Percentiles rank a stretch among this genome's conserved stretches.
Conservation (phyloP, 2,113 vertebrate genomes). For the Daboia siamensis region DNA sequence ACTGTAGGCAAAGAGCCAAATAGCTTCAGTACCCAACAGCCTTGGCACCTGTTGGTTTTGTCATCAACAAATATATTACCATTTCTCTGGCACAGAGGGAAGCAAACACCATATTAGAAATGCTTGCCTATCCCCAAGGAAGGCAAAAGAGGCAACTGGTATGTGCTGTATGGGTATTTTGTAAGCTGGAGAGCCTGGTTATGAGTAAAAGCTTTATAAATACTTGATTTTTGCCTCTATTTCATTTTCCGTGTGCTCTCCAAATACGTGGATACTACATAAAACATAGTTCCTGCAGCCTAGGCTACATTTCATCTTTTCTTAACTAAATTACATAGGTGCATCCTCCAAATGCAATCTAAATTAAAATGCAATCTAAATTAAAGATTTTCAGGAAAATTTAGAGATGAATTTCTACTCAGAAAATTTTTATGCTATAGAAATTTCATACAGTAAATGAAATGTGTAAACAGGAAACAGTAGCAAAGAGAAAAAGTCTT, state of each 20-base stretch:
- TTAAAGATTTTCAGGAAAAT: background rate
- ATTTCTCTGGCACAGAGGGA: constrained; percentile 46
- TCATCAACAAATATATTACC: constrained; percentile 57
- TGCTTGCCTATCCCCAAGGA: constrained; percentile 13
- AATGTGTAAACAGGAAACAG: background rate
- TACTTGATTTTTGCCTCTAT: accelerated
- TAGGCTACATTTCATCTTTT: background rate
- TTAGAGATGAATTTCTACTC: background rate
- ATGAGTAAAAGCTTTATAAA: background rate
- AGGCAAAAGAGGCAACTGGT: background rate
- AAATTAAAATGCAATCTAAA: background rate
- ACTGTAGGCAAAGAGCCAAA: constrained; percentile 65
- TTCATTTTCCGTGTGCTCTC: constrained; percentile 16
- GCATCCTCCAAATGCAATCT: constrained; percentile 21
- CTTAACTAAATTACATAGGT: background rate
- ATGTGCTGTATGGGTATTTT: background rate
- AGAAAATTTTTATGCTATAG: background rate
- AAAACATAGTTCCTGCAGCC: background rate
- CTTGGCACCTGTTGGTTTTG: constrained; percentile 75
- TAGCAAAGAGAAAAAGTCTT: constrained; percentile 24
- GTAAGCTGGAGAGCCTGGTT: background rate
- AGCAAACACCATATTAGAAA: constrained; percentile 22
- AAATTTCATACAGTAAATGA: background rate
- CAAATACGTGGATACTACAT: constrained; percentile 9
- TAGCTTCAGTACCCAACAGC: constrained; percentile 53